Conservation (phyloP, 1,140 invertebrate species). For the Drosophila elegans region DNA sequence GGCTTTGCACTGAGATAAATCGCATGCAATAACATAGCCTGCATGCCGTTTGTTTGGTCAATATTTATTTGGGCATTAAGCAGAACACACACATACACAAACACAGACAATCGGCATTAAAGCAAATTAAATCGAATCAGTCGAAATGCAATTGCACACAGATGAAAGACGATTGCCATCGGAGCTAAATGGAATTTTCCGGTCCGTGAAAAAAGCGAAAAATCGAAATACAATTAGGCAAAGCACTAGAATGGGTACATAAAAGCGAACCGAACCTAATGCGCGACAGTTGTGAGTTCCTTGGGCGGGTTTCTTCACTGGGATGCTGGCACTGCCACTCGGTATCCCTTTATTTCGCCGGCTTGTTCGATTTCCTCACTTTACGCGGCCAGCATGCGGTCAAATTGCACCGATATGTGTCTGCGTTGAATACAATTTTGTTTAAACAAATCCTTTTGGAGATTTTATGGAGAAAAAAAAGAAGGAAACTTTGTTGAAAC, state of each 20-base stretch:
- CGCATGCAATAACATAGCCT: constrained; percentile 55
- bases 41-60: constrained; percentile 72
- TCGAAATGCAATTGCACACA: constrained; percentile 28
- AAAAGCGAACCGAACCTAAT: constrained; percentile 38
- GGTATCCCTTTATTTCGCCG: constrained; percentile 15
- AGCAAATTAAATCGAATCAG: constrained; percentile 10
- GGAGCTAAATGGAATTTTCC: constrained; percentile 19
- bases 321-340: constrained; percentile 32
- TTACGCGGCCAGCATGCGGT: background rate
- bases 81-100: constrained; percentile 16
- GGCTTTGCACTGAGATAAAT: constrained; percentile 65
- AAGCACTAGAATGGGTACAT: constrained; percentile 33
- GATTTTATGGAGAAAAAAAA: background rate
- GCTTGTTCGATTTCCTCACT: constrained; percentile 7
- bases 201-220: constrained; percentile 43
- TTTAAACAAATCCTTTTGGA: constrained; percentile 41
- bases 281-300: constrained; percentile 14
- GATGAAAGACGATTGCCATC: constrained; percentile 2
- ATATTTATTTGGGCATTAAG: constrained; percentile 63
- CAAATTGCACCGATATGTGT: constrained; percentile 23
- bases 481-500: constrained; percentile 36
- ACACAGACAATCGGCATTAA: constrained; percentile 18
- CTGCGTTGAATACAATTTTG: constrained; percentile 26
- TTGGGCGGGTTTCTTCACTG: constrained; percentile 13
- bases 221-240: constrained; percentile 69